Percentiles rank a stretch among this genome's conserved stretches.
Evolutionary conservation across 2,888 invertebrate genomes (phyloP).

Genomic region (Plagodis pulveraria): DNA sequence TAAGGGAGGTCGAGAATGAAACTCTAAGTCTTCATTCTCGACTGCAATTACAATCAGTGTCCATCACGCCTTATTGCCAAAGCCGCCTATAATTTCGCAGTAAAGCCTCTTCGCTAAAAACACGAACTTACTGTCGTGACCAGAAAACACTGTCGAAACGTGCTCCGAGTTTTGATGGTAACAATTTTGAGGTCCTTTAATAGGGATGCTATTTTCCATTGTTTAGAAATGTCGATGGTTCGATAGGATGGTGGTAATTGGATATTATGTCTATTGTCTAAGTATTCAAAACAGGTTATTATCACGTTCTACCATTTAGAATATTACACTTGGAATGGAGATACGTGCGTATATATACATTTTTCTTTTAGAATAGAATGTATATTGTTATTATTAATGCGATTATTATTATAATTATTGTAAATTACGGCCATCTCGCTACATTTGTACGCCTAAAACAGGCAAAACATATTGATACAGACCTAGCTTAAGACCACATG

Average conservation of each 20-base stretch:
- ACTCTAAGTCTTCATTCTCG: neutral
- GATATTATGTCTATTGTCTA: neutral
- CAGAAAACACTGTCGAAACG: conserved; percentile 33
- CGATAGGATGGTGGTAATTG: neutral
- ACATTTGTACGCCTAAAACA: no score
- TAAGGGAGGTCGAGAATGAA: neutral
- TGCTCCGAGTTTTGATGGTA: conserved; percentile 28
- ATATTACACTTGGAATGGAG: no score
- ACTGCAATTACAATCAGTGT: conserved; percentile 3
- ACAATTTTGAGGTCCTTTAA: conserved; percentile 10
- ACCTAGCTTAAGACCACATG: no score
- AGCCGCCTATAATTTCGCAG: conserved; percentile 32
- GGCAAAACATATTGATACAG: no score
- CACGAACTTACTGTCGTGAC: conserved; percentile 31
- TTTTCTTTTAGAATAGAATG: no score
- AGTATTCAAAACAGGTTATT: no score
- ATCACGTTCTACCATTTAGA: no score
- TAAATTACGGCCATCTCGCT: no score
- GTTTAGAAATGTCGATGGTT: conserved; percentile 11
- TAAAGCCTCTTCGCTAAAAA: conserved; percentile 28
- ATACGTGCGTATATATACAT: no score
- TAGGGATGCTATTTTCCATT: conserved; percentile 18
- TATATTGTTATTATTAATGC: no score
- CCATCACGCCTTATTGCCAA: conserved; percentile 31
- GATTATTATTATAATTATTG: no score